Base-by-base conservation (phyloP, 1,140 invertebrate genomes). In the Drosophila punjabiensis region DNA sequence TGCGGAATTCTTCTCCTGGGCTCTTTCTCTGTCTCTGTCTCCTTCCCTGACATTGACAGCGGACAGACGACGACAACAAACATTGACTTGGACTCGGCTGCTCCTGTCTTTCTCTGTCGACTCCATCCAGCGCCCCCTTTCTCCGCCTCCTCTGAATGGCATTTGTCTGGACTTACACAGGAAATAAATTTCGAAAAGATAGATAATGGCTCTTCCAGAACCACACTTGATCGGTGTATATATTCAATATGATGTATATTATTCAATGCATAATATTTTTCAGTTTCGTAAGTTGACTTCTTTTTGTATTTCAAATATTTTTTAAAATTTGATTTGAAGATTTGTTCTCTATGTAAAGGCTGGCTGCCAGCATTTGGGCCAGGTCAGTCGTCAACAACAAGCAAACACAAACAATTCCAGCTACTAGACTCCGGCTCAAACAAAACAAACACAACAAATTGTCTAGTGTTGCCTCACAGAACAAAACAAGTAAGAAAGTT, bases 1-100 rank as follows among this genome's bases (percentile, higher is more conserved):
- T 70, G 43, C 74, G 73, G 35, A 58, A 58, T 58, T 39, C 55
- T 76, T 76, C 71, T 69, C 48, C 20, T 28, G 14, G 45, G 30
- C 30, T 48, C 47, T 24, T 47, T 52, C 28, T 10, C 48, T 43
- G 47, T 52, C 28, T 10, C 48, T 43, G 47, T 58, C 52, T 48
- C 32, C 14, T 50, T 45, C 35, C 14, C 62, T 61, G 73, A 60
- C 76, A 79, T 64, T 79, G 76, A 79, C 76, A 79, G 39, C 53
- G 59, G 55, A 79, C 65, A 45, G 64, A 78, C 45, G 70, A 41
- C 67, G 59, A 73, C 48, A 52, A 78, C 65, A 78, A 59, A 71
- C 65, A 63, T 55, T 79, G 56, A 79, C 56, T 70, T 64, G 76
- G 66, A 79, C 76, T 79, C 24, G 79, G 77, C 50, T 55, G 75